A percentile compares a stretch with the other conserved stretches of the same genome.
phyloP scores from a whole-genome alignment of 2,888 invertebrate genomes.

The Lithodes maja region DNA sequence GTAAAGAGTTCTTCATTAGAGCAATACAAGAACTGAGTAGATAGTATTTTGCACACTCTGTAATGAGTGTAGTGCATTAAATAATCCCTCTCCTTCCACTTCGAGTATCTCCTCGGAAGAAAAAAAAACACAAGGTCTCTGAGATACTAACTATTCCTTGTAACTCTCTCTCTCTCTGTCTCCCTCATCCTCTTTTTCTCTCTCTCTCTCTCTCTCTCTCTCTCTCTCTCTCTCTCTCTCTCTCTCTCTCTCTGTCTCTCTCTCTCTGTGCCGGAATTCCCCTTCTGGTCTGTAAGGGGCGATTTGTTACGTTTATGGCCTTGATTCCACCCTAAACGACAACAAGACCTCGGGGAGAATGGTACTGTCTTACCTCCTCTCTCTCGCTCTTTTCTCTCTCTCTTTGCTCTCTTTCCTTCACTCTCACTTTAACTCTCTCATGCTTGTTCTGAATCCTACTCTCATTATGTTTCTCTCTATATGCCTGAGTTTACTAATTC shows the following conservation, averaged over 20 bases:
- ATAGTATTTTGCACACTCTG: no score
- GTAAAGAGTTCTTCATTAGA: no score
- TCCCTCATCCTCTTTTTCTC: neutral
- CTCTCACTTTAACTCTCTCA: neutral
- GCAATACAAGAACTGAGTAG: no score
- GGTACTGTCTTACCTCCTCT: neutral
- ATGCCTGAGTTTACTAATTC: no score
- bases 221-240: neutral
- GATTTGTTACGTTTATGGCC: slow-evolving; percentile 5
- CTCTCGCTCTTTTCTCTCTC: neutral
- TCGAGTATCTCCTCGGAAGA: neutral
- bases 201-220: neutral
- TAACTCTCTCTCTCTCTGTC: neutral
- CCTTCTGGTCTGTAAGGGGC: slow-evolving; percentile 15
- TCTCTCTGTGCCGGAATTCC: neutral
- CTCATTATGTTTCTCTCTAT: no score
- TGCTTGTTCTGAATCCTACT: no score
- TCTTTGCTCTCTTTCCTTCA: neutral
- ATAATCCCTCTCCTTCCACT: no score
- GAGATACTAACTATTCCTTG: no score
- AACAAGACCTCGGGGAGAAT: slow-evolving; percentile 6
- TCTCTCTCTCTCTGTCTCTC: neutral
- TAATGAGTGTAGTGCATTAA: no score
- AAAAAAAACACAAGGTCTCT: neutral
- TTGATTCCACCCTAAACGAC: slow-evolving; percentile 2